These are phyloP conservation scores for Drosophila tani DNA, from an alignment of 1,140 invertebrate genomes.

Conservation along the genomic window DNA sequence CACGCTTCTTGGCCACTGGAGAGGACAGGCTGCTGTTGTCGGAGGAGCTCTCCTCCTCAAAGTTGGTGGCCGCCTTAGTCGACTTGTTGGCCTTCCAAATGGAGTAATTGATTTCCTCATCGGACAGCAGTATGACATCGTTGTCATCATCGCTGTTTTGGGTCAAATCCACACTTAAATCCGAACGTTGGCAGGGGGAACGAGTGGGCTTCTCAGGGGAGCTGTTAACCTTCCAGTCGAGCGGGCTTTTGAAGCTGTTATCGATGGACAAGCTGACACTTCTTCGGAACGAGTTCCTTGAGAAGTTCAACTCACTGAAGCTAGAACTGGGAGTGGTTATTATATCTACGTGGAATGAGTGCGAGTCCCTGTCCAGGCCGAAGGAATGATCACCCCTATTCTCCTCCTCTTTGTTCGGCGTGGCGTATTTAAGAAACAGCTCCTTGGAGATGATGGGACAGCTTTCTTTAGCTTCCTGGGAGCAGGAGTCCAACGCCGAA, in stretches of 20 bases:
- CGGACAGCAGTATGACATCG: conserved; percentile 67
- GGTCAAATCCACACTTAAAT: conserved; percentile 63
- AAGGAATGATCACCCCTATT: background rate
- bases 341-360: conserved; percentile 4
- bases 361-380: background rate
- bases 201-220: conserved; percentile 13
- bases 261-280: conserved; percentile 49
- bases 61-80: background rate
- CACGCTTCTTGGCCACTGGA: conserved; percentile 17
- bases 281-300: conserved; percentile 19
- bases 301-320: conserved; percentile 34
- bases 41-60: conserved; percentile 8
- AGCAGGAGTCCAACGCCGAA: background rate
- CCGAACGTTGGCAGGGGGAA: conserved; percentile 12
- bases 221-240: conserved; percentile 26
- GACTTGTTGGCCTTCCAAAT: conserved; percentile 78
- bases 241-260: conserved; percentile 52
- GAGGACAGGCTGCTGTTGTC: conserved; percentile 18
- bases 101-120: conserved; percentile 84
- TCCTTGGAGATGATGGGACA: conserved; percentile 34
- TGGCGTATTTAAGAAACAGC: conserved; percentile 31
- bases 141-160: conserved; percentile 52
- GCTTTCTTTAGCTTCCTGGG: background rate
- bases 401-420: background rate
- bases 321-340: conserved; percentile 14